Evolutionary conservation across 2,888 invertebrate species (phyloP).

Genomic region (Rhyacophila evoluta): DNA sequence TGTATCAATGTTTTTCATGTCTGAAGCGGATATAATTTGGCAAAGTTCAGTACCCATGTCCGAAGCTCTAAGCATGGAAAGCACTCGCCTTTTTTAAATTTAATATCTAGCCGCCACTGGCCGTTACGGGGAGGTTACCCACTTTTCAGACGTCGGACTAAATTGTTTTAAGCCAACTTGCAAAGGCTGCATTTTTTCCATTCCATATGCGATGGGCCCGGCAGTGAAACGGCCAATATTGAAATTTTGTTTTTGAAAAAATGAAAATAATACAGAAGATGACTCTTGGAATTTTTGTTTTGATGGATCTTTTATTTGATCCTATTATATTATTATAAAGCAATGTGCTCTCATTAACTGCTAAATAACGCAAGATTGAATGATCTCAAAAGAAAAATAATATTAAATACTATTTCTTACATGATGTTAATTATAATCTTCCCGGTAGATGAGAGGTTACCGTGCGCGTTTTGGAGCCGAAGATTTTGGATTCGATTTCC

Average conservation of each 20-base stretch:
- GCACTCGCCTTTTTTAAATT: conserved; percentile 51
- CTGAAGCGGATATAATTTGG: conserved; percentile 19
- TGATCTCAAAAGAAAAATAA: too few species aligned
- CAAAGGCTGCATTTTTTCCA: conserved; percentile 46
- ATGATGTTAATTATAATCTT: too few species aligned
- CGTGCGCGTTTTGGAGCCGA: too few species aligned
- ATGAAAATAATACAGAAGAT: not conserved
- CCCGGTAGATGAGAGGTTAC: too few species aligned
- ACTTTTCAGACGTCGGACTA: conserved; percentile 43
- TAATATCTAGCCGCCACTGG: conserved; percentile 50
- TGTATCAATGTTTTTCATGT: not conserved
- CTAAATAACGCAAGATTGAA: too few species aligned
- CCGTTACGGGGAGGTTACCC: conserved; percentile 28
- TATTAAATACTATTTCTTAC: too few species aligned
- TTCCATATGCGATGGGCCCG: not conserved
- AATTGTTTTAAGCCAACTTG: conserved; percentile 53
- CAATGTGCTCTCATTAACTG: too few species aligned
- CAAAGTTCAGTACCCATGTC: conserved; percentile 10
- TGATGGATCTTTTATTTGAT: conserved; percentile 26
- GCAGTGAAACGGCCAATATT: conserved; percentile 11
- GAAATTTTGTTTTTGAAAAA: conserved; percentile 23
- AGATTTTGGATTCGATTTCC: too few species aligned
- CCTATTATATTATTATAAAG: too few species aligned
- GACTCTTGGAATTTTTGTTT: not conserved
- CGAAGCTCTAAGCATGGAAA: conserved; percentile 33